Evolutionary conservation across 2,888 invertebrate species (phyloP), one percentile per base, ranked within the genome.

Genomic region (Euplagia quadripunctaria): DNA sequence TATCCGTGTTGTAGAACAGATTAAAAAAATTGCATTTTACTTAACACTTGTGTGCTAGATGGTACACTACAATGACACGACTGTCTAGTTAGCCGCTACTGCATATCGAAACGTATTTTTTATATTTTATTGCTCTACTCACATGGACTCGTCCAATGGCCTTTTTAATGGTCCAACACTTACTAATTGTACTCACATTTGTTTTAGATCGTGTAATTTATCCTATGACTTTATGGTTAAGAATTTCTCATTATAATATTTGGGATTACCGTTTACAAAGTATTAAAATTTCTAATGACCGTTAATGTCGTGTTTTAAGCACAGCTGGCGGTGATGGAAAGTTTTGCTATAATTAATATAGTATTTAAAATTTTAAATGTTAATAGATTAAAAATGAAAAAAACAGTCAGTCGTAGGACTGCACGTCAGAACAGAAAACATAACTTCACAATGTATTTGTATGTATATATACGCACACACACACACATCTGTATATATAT

Each of bases 151-250:
- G 76, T 71, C 81, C 87, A 87, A 85, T 88, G 87, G 82, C 58
- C 74, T 66, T 77, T 72, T 74, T 89, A 86, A 89, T 88, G 84
- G 80, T 72, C 76, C 82, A 83, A 84, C 88, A 86, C 87, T 84
- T 84, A 88, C 85, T 86, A 86, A 89, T 88, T 85, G 75, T 76
- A 70, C 52, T 51, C 64, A 69, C 80, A 76, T 82, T 83, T 73
- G 79, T 83, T 79, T 84, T 73, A 74, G 71, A 71, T 78, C 58
- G 73, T 17, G 66, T 77, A 67, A 81, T 81, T 76, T 82, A 75
- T 80, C n/a, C 69, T 61, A 70, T 74, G 75, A 79, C 46, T 75
- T 78, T 76, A 68, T 72, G 63, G 63, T 65, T n/a, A 73, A 72
- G 77, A 76, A 78, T 81, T 76, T 81, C 74, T 70, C 70, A 74